Base-by-base conservation (phyloP, 64 coral and sea anemone genomes). In the Dendrophyllia cribrosa region DNA sequence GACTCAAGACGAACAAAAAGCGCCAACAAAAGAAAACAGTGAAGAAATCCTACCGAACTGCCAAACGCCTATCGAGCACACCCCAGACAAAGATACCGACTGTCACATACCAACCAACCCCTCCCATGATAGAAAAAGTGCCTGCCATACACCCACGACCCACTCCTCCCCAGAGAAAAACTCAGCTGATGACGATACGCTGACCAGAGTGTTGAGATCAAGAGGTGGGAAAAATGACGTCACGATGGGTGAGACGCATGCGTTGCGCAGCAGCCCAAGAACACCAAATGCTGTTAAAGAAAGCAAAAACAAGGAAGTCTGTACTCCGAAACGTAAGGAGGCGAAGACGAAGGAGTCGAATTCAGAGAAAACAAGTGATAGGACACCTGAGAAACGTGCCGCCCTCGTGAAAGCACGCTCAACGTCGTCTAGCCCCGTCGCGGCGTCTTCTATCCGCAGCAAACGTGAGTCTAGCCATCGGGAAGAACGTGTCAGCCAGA, bases 91-190 rank as follows among this genome's bases (percentile, higher is more conserved):
- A 47, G 20, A 48, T 46, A 19, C 16, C 7, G 34, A 62, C 44
- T 84, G 61, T 46, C n/a, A 24, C 44, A 84, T 61, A 3, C 61
- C 80, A 16, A 48, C 44, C 17, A 68, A 66, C 80, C 80, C 79
- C 79, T 83, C 61, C 60, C 62, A 20, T 21, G 62, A 24, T 15
- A 80, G 12, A 17, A 84, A 6, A 20, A 15, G 2, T 82, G 16
- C 0, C 3, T 82, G 24, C 45, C 16, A n/a, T 3, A 82, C 62
- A 10, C 10, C 62, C n/a, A 50, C 80, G 17, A 66, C 7, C 0
- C 45, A 67, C 17, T 65, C 80, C 80, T 51, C 80, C 80, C 62
- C 80, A 12, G 62, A 51, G 59, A 66, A 67, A 51, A 51, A 48
- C 3, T 65, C 3, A 64, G 21, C 2, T 13, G 80, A 51, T 52